A percentile compares a stretch with the other conserved stretches of the same genome.
Evolutionary conservation across 1,140 invertebrate genomes (phyloP).

Genomic region (Gonatopus flavifemur): DNA sequence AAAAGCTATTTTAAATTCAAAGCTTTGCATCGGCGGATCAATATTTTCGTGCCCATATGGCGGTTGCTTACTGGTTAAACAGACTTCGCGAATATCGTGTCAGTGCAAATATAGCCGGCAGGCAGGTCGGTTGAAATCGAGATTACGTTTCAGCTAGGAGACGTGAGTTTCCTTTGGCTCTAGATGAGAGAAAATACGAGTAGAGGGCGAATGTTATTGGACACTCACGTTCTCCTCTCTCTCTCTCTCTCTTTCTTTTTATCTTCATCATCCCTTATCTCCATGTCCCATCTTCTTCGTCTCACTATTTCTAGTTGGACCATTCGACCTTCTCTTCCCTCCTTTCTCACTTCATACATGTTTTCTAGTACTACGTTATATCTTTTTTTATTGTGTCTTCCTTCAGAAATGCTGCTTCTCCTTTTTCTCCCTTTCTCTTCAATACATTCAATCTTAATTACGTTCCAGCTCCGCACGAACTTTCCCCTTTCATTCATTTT

Average conservation of each 20-base stretch:
- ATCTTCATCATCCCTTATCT: too few relatives aligned
- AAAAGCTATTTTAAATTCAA: too few relatives aligned
- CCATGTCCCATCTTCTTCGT: neutral
- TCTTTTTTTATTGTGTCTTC: too few relatives aligned
- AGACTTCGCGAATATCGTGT: slow-evolving; percentile 21
- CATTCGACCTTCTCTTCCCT: neutral
- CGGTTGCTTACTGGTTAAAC: too few relatives aligned
- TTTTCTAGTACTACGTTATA: too few relatives aligned
- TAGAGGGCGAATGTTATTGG: slow-evolving; percentile 32
- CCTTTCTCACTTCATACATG: slow-evolving; percentile 1
- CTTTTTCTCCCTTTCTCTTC: neutral
- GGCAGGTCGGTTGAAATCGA: slow-evolving; percentile 14
- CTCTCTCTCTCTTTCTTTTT: neutral
- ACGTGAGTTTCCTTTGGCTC: slow-evolving; percentile 22
- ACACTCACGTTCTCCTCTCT: slow-evolving; percentile 5
- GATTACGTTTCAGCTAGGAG: slow-evolving; percentile 30
- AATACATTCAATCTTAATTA: neutral
- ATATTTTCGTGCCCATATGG: too few relatives aligned
- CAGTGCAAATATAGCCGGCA: slow-evolving; percentile 19
- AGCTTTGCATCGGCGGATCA: too few relatives aligned
- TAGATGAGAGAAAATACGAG: slow-evolving; percentile 29
- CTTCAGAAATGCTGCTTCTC: slow-evolving; percentile 1
- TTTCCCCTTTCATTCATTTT: neutral
- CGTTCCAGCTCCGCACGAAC: neutral
- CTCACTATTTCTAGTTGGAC: slow-evolving; percentile 8